Conservation (phyloP, 2,888 invertebrate genomes). For the Pyrrhosoma nymphula region DNA sequence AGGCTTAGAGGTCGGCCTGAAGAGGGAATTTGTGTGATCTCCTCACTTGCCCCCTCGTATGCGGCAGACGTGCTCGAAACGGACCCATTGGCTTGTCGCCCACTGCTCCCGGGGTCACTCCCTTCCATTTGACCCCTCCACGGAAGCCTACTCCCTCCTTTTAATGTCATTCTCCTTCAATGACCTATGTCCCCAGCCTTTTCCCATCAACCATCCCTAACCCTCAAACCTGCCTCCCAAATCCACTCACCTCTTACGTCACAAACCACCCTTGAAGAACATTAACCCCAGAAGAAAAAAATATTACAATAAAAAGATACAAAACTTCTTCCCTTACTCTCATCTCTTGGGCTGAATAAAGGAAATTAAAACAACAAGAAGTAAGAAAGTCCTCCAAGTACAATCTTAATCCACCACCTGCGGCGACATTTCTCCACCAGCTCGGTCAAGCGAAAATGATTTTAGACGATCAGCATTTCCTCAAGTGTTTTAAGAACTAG, state of each 20-base stretch:
- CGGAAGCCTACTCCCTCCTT: background rate
- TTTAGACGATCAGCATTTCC: too few species aligned
- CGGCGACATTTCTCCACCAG: too few species aligned
- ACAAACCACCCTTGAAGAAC: background rate
- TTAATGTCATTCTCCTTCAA: conserved; percentile 39
- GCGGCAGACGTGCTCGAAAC: background rate
- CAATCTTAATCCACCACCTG: too few species aligned
- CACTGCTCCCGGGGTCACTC: conserved; percentile 26
- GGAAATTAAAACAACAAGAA: background rate
- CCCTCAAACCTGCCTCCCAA: background rate
- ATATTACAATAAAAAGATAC: background rate
- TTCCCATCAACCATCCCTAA: background rate
- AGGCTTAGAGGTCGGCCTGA: background rate
- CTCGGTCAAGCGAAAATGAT: too few species aligned
- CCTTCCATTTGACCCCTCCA: background rate
- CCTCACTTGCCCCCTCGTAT: background rate
- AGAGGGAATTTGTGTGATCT: conserved; percentile 24
- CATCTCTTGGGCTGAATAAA: background rate
- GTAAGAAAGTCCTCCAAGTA: background rate
- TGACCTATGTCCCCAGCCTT: conserved; percentile 27
- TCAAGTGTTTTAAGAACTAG: too few species aligned
- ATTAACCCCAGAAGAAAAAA: background rate
- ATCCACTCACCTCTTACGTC: background rate
- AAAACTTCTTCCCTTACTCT: background rate
- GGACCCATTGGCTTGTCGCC: background rate